Conservation (phyloP, 2,113 vertebrate genomes). For the Blennius ocellaris region DNA sequence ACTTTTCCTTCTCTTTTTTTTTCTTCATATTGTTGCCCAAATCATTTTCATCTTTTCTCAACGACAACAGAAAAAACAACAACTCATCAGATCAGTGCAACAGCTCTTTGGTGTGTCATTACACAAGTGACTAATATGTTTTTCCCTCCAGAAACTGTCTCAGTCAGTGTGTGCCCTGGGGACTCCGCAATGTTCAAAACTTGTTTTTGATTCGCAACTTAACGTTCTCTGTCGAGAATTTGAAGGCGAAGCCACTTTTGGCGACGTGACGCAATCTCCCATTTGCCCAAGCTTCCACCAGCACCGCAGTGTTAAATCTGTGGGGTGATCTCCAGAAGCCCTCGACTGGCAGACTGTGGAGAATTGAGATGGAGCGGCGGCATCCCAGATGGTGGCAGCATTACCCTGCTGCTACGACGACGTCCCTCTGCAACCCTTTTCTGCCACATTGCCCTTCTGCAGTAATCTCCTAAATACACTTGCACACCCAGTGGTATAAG, state of each 20-base stretch:
- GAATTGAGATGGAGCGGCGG: constrained; percentile 32
- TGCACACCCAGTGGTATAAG: constrained; percentile 40
- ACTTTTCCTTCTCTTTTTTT: background rate
- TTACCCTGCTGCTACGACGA: constrained; percentile 45
- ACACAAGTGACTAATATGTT: background rate
- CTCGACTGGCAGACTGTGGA: constrained; percentile 43
- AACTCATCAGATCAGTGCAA: too few relatives aligned
- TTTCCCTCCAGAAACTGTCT: constrained; percentile 8
- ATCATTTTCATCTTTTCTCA: background rate
- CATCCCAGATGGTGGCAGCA: constrained; percentile 76
- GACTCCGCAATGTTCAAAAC: background rate
- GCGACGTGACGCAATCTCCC: constrained; percentile 37
- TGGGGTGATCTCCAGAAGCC: constrained; percentile 29
- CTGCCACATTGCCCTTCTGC: constrained; percentile 53
- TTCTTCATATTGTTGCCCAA: background rate
- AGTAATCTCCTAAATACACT: constrained; percentile 56
- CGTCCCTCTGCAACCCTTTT: constrained; percentile 52
- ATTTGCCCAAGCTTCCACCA: constrained; percentile 26
- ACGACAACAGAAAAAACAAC: too few relatives aligned
- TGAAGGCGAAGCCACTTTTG: constrained; percentile 21
- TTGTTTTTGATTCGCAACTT: constrained; percentile 21
- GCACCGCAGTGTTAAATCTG: constrained; percentile 29
- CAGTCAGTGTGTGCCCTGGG: background rate
- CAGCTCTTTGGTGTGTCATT: background rate
- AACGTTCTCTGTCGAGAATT: constrained; percentile 4